Base-by-base conservation (phyloP, 1,140 invertebrate genomes). In the Samia ricini region DNA sequence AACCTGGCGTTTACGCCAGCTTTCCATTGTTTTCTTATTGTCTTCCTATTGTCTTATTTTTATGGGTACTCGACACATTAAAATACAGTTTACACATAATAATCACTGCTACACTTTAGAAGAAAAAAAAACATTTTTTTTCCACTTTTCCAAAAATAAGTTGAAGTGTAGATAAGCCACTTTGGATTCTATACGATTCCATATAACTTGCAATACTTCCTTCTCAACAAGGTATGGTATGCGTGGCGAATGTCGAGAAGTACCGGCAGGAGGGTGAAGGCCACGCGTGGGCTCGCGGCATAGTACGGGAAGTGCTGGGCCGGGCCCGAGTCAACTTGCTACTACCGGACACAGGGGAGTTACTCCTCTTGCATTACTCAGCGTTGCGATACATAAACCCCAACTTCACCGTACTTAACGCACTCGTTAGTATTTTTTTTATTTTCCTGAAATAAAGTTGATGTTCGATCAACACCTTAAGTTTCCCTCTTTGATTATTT, bases 321-420 rank as follows among this genome's bases (percentile, higher is more conserved):
- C 73, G 77, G 50, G 62, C 60, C 0, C 77, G 77, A 51, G 81
- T 79, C 66, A 68, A 74, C 15, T 56, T 84, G 42, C 52, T 61
- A 48, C 73, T 88, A 64, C 66, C 73, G 18, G 89, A 91, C 75
- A 24, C 57, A 5, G 89, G 89, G 60, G 64, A 55, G 18, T 4
- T 18, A 21, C 60, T 66, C 22, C 64, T 78, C 20, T 64, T 79
- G 60, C 76, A 81, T 68, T 86, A 77, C 74, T 59, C 60, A 26
- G 60, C 67, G 56, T 72, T 90, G 54, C 68, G 84, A 5, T 65
- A 68, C 36, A 59, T 90, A 12, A 62, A 63, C 10, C 48, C 58
- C 12, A 66, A 76, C 26, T 83, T 79, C 69, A 76, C 77, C 52
- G 81, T 68, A 21, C 66, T 72, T 20, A 60, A 70, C 0, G 76